Percentiles rank a stretch among this genome's conserved stretches.
Conservation (phyloP, 2,888 invertebrate genomes). For the Phanerotoma sp. region DNA sequence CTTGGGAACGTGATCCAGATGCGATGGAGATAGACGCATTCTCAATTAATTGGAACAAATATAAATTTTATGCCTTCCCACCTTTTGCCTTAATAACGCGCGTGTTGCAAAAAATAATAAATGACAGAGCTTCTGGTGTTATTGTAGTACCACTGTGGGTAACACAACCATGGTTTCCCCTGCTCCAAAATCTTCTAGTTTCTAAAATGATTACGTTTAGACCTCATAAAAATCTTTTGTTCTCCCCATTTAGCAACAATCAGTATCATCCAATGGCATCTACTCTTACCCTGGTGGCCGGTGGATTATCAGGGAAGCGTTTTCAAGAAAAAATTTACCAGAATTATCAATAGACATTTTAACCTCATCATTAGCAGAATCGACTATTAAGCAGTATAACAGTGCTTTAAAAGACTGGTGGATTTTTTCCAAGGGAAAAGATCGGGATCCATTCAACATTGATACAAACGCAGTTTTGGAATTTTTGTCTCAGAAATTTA, state of each 20-base stretch:
- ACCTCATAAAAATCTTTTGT: not conserved
- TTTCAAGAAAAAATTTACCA: slow-evolving; percentile 28
- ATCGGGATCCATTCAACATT: not conserved
- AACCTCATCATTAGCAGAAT: slow-evolving; percentile 32
- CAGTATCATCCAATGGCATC: slow-evolving; percentile 27
- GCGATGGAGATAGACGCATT: slow-evolving; percentile 29
- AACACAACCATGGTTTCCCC: slow-evolving; percentile 37
- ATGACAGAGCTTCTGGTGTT: slow-evolving; percentile 20
- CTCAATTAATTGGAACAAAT: slow-evolving; percentile 27
- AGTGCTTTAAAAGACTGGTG: slow-evolving; percentile 5
- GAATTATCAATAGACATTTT: slow-evolving; percentile 21
- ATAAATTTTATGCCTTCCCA: slow-evolving; percentile 23
- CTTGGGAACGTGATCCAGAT: slow-evolving; percentile 29
- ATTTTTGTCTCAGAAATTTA: slow-evolving; percentile 8
- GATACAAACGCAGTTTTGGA: slow-evolving; percentile 12
- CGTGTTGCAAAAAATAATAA: slow-evolving; percentile 12
- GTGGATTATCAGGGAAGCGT: slow-evolving; percentile 36
- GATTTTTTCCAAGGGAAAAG: not conserved
- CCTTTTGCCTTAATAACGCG: slow-evolving; percentile 7
- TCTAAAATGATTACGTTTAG: slow-evolving; percentile 29
- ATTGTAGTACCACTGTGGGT: slow-evolving; percentile 22
- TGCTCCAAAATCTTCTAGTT: slow-evolving; percentile 30
- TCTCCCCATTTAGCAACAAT: slow-evolving; percentile 26
- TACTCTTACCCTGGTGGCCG: slow-evolving; percentile 38
- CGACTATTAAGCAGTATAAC: slow-evolving; percentile 36